A percentile compares a stretch with the other conserved stretches of the same genome.
Conservation (phyloP, 2,888 invertebrate genomes). For the Gari tellinella region DNA sequence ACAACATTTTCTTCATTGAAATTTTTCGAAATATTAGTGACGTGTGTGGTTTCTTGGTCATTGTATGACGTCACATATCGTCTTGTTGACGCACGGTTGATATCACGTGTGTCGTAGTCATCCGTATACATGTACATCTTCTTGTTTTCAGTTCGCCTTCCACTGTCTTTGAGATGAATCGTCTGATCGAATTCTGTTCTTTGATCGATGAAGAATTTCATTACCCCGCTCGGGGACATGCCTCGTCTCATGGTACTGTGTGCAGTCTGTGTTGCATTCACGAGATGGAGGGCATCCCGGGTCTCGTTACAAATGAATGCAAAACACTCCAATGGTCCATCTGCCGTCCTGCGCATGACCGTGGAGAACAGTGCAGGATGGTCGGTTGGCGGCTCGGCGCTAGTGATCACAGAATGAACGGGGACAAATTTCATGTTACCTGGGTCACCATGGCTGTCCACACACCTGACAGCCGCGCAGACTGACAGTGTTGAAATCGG, state of each 20-base stretch:
- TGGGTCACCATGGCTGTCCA: conserved; percentile 17
- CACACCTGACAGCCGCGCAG: conserved; percentile 50
- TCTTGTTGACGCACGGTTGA: neutral
- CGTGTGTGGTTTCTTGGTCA: neutral
- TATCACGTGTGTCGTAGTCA: too few species aligned
- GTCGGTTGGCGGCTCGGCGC: conserved; percentile 34
- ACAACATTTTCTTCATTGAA: conserved; percentile 9
- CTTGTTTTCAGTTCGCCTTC: conserved; percentile 25
- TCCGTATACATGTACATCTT: conserved; percentile 49
- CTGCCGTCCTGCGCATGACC: conserved; percentile 30
- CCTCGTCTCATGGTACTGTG: conserved; percentile 40
- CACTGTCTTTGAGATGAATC: conserved; percentile 7
- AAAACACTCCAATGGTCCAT: conserved; percentile 27
- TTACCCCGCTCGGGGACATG: conserved; percentile 34
- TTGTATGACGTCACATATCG: conserved; percentile 3
- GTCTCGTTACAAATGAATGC: conserved; percentile 48
- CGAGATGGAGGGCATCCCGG: conserved; percentile 53
- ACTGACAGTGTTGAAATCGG: conserved; percentile 40
- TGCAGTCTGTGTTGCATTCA: conserved; percentile 57
- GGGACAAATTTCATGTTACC: conserved; percentile 40
- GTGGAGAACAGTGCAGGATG: conserved; percentile 49
- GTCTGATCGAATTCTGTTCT: conserved; percentile 49
- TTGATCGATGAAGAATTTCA: conserved; percentile 51
- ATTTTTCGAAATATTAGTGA: conserved; percentile 9
- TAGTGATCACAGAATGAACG: conserved; percentile 51